Evolutionary conservation across 2,888 invertebrate genomes (phyloP).

Genomic region (Trachelus troglodyta): DNA sequence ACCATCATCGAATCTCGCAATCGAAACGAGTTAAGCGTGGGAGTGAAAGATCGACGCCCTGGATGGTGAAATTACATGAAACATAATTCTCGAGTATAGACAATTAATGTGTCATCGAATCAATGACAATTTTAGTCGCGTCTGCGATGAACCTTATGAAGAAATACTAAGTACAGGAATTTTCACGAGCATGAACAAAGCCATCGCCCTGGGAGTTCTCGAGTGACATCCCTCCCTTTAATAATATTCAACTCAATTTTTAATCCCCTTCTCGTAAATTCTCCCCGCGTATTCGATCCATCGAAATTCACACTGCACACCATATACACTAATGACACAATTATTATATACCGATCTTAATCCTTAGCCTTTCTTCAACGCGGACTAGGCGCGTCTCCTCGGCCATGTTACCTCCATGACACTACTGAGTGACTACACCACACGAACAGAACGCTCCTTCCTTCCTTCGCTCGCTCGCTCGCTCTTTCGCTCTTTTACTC

Average conservation of each 20-base stretch:
- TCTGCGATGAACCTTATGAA: neutral
- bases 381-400: conserved; percentile 91
- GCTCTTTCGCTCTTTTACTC: conserved; percentile 40
- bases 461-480: conserved; percentile 42
- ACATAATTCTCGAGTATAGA: neutral
- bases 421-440: conserved; percentile 56
- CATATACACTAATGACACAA: neutral
- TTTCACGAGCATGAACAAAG: neutral
- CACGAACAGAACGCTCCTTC: conserved; percentile 42
- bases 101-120: neutral
- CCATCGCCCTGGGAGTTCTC: neutral
- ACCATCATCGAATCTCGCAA: neutral
- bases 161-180: neutral
- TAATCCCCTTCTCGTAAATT: conserved; percentile 23
- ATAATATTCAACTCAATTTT: neutral
- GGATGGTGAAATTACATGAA: neutral
- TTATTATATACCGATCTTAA: conserved; percentile 87
- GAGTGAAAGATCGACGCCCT: neutral
- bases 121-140: neutral
- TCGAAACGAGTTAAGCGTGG: neutral
- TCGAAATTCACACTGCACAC: neutral
- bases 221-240: conserved; percentile 3
- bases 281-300: neutral
- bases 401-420: conserved; percentile 93
- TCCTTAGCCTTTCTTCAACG: conserved; percentile 92